Conservation (phyloP, 2,113 vertebrate species). For the Steatornis caripensis region DNA sequence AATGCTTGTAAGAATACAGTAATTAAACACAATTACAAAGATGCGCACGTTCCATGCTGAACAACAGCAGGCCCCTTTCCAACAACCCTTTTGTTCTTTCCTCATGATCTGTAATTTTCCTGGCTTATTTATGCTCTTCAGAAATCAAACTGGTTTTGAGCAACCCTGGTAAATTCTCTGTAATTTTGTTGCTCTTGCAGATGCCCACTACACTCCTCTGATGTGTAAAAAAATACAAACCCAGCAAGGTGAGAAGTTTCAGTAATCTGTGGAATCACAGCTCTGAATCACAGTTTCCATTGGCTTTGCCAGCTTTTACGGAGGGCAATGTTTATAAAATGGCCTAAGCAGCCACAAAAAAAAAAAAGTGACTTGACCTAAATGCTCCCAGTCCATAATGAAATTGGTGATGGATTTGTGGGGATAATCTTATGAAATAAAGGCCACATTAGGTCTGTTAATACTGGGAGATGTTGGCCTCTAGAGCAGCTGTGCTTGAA, state of each 20-base stretch:
- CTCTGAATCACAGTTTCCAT: neutral
- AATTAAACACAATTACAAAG: slow-evolving; percentile 23
- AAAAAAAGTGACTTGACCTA: neutral
- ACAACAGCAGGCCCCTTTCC: neutral
- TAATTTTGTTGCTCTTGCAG: neutral
- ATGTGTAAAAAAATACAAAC: neutral
- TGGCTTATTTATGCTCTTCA: neutral
- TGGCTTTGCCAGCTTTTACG: neutral
- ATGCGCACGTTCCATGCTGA: neutral
- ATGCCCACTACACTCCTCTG: neutral
- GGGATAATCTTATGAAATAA: neutral
- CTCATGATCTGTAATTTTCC: neutral
- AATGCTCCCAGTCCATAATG: rapidly evolving
- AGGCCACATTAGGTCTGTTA: neutral
- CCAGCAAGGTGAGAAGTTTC: neutral
- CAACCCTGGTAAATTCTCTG: rapidly evolving
- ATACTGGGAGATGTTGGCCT: neutral
- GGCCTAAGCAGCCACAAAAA: neutral
- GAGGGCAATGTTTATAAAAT: neutral
- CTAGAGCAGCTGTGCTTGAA: neutral
- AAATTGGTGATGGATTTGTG: neutral
- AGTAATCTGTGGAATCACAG: neutral
- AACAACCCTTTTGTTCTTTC: neutral
- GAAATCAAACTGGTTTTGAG: neutral
- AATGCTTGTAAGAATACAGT: rapidly evolving